Percentiles rank a stretch among this genome's conserved stretches.
Conservation (phyloP, 2,888 invertebrate genomes). For the Drosophila melanosoma region DNA sequence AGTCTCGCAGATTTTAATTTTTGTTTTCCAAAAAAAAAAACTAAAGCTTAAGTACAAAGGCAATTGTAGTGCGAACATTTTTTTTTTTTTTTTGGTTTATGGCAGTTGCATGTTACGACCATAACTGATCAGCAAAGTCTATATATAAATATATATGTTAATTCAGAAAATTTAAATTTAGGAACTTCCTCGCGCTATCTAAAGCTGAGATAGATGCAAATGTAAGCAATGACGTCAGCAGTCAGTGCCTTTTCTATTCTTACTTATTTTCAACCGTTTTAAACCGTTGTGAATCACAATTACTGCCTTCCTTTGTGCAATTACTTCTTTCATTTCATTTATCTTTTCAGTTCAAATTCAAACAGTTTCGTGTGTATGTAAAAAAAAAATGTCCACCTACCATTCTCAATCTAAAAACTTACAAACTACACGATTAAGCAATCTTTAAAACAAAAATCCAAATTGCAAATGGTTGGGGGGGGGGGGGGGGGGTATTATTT, state of each 20-base stretch:
- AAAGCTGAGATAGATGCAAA: slow-evolving; percentile 11
- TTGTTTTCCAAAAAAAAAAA: slow-evolving; percentile 7
- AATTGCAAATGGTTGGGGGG: neutral
- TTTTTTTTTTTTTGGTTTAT: slow-evolving; percentile 1
- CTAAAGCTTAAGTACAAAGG: slow-evolving; percentile 42
- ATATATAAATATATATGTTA: slow-evolving; percentile 7
- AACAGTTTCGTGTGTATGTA: neutral
- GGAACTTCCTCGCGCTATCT: slow-evolving; percentile 33
- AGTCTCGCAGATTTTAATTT: slow-evolving; percentile 12
- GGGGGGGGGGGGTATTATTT: neutral
- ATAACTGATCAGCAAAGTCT: slow-evolving; percentile 2
- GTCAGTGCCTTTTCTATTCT: slow-evolving; percentile 15
- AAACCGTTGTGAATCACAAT: slow-evolving; percentile 50
- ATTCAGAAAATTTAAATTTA: slow-evolving; percentile 17
- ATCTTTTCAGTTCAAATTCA: slow-evolving; percentile 21
- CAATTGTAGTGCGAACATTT: slow-evolving; percentile 36
- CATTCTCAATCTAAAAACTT: slow-evolving; percentile 32
- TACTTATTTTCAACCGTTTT: slow-evolving; percentile 54
- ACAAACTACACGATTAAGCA: slow-evolving; percentile 28
- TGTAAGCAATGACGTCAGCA: slow-evolving; percentile 18
- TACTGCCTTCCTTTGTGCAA: slow-evolving; percentile 31
- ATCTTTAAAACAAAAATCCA: slow-evolving; percentile 9
- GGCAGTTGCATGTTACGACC: slow-evolving; percentile 47
- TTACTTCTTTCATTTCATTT: slow-evolving; percentile 17
- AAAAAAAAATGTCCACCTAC: slow-evolving; percentile 27